These are phyloP conservation scores for Agrilus biguttatus DNA, from an alignment of 2,888 invertebrate genomes.

Conservation along the genomic window DNA sequence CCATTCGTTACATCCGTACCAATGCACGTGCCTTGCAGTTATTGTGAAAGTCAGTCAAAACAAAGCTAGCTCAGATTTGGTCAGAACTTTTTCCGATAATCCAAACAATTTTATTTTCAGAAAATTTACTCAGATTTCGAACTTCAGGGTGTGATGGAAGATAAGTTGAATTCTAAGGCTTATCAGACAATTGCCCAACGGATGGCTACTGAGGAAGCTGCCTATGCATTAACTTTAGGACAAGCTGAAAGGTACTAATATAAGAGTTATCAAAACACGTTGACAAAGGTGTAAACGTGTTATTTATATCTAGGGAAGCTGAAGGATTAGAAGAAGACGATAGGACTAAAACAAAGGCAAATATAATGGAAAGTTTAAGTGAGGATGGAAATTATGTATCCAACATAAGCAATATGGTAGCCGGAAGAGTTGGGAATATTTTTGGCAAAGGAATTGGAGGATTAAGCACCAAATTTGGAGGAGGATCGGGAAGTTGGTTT, in stretches of 20 bases:
- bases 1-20: constrained; percentile 89
- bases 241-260: constrained; percentile 44
- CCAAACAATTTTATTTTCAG: constrained; percentile 37
- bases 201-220: constrained; percentile 94
- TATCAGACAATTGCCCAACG: constrained; percentile 87
- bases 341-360: constrained; percentile 43
- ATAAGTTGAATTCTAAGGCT: constrained; percentile 87
- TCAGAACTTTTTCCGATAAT: too few relatives aligned
- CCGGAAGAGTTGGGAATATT: constrained; percentile 78
- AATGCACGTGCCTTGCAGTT: constrained; percentile 92
- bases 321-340: constrained; percentile 41
- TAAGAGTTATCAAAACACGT: constrained; percentile 37
- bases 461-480: constrained; percentile 76
- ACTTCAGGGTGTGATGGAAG: constrained; percentile 96
- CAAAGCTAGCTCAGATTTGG: too few relatives aligned
- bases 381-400: constrained; percentile 60
- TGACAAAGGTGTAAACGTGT: constrained; percentile 1
- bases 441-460: constrained; percentile 85
- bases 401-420: constrained; percentile 73
- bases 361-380: constrained; percentile 45
- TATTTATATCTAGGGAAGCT: constrained; percentile 15
- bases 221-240: constrained; percentile 74
- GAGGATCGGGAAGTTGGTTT: constrained; percentile 75
- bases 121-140: constrained; percentile 99
- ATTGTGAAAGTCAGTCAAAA: constrained; percentile 64